phyloP scores from a whole-genome alignment of 1,140 invertebrate genomes.

The Drosophila arizonae region DNA sequence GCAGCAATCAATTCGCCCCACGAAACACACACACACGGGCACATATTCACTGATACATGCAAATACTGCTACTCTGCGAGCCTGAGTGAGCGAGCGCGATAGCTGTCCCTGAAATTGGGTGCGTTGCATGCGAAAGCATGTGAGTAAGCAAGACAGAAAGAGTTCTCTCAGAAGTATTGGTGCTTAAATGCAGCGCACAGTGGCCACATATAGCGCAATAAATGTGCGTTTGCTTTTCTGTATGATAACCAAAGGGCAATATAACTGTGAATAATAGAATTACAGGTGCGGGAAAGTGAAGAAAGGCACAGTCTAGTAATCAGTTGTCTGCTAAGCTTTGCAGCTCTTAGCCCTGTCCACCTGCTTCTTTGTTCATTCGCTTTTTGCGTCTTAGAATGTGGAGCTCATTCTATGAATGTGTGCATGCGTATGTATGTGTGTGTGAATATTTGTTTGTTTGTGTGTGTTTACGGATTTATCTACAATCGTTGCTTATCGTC shows the following conservation, averaged over 20 bases:
- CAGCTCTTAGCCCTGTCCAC: not conserved
- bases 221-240: constrained; percentile 32
- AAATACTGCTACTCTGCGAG: constrained; percentile 9
- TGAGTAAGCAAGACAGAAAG: constrained; percentile 48
- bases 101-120: constrained; percentile 69
- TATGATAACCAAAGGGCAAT: constrained; percentile 38
- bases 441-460: constrained; percentile 14
- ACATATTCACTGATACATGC: constrained; percentile 17
- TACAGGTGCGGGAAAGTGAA: constrained; percentile 16
- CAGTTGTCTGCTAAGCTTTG: constrained; percentile 20
- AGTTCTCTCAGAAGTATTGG: constrained; percentile 23
- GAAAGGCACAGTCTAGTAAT: constrained; percentile 6
- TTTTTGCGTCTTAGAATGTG: constrained; percentile 48
- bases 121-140: constrained; percentile 54
- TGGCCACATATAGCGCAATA: constrained; percentile 42
- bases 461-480: constrained; percentile 58
- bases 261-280: constrained; percentile 28
- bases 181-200: constrained; percentile 67
- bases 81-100: constrained; percentile 47
- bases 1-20: constrained; percentile 49
- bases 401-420: constrained; percentile 21
- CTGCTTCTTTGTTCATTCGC: constrained; percentile 35
- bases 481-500: constrained; percentile 70
- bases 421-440: not conserved
- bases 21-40: constrained; percentile 17